A percentile compares a stretch with the other conserved stretches of the same genome.
phyloP scores from a whole-genome alignment of 2,797 vertebrate species.

The Trachurus trachurus region DNA sequence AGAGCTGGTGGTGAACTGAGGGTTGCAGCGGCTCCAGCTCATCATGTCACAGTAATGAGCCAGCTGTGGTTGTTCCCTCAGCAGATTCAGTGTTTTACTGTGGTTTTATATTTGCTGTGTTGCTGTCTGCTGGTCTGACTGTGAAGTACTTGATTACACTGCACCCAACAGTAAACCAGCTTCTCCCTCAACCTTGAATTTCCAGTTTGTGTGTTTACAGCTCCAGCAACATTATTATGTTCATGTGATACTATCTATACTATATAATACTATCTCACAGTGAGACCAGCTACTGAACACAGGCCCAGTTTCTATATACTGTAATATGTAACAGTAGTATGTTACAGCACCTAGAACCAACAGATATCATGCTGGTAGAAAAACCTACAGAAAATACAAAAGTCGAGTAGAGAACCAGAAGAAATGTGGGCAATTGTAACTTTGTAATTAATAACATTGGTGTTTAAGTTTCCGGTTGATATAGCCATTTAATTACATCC shows the following conservation, averaged over 20 bases:
- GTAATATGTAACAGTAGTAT: background rate
- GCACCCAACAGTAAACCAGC: slow-evolving; percentile 29
- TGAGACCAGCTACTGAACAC: slow-evolving; percentile 11
- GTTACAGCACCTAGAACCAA: background rate
- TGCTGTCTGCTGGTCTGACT: slow-evolving; percentile 15
- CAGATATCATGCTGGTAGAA: background rate
- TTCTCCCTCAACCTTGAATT: slow-evolving; percentile 21
- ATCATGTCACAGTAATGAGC: slow-evolving; percentile 9
- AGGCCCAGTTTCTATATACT: background rate
- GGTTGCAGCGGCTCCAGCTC: background rate
- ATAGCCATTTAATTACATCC: too few relatives aligned
- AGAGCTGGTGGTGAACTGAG: background rate
- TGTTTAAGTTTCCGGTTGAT: too few relatives aligned
- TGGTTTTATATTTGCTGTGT: slow-evolving; percentile 4
- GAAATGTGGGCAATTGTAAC: too few relatives aligned
- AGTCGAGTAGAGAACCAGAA: background rate
- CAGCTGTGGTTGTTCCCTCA: slow-evolving; percentile 32
- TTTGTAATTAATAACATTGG: too few relatives aligned
- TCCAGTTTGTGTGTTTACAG: slow-evolving; percentile 24
- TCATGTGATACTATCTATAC: background rate
- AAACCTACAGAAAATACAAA: background rate
- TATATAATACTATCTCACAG: background rate
- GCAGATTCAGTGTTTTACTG: slow-evolving; percentile 16
- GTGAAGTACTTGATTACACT: slow-evolving; percentile 32
- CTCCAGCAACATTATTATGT: slow-evolving; percentile 17